phyloP scores from a whole-genome alignment of 2,113 vertebrate species.

The Anseranas semipalmata region DNA sequence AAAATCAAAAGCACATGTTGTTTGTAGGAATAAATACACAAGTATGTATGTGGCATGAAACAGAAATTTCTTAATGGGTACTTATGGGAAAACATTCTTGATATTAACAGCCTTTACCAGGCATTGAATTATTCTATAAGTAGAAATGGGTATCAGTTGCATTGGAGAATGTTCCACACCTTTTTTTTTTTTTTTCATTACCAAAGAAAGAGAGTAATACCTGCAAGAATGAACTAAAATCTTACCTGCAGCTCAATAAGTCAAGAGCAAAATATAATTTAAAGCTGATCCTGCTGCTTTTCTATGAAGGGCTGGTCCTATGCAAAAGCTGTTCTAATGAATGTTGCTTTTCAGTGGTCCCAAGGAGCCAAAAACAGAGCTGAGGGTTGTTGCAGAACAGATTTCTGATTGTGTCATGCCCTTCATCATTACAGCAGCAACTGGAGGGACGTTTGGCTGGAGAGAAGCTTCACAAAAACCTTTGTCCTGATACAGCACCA shows the following conservation, averaged over 20 bases:
- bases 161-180: neutral
- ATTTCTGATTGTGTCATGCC: neutral
- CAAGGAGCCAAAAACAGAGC: neutral
- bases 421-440: neutral
- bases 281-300: neutral
- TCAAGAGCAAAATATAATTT: neutral
- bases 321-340: neutral
- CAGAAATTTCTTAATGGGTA: neutral
- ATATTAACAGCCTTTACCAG: neutral
- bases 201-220: neutral
- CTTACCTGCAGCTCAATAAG: neutral
- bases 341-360: neutral
- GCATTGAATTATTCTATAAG: neutral
- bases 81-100: neutral
- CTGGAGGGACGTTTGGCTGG: neutral
- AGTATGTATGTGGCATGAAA: neutral
- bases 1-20: neutral
- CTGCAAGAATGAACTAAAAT: neutral
- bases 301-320: neutral
- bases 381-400: neutral
- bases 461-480: neutral
- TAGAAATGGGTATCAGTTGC: neutral
- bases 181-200: neutral
- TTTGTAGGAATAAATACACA: neutral
- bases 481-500: neutral